Conservation (phyloP, 92 coral and sea anemone genomes). For the Parazoanthus swiftii region DNA sequence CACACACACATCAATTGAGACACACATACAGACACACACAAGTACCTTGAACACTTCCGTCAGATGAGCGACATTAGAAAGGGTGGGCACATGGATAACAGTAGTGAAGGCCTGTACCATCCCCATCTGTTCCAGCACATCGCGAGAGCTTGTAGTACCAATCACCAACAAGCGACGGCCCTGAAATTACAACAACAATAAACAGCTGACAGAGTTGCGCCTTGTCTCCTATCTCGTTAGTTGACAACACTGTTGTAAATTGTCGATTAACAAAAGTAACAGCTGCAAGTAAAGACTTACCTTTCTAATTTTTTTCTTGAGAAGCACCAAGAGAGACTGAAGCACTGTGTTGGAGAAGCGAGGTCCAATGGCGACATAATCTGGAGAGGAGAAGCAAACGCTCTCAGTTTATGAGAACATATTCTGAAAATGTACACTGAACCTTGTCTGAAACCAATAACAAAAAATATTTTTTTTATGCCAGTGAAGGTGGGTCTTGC, state of each 20-base stretch:
- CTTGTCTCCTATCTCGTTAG: too few relatives aligned
- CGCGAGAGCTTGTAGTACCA: slow-evolving; percentile 96
- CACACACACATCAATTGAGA: too few relatives aligned
- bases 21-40: background rate
- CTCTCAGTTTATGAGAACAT: background rate
- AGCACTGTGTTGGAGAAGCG: slow-evolving; percentile 96
- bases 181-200: slow-evolving; percentile 39
- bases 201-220: background rate
- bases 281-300: slow-evolving; percentile 32
- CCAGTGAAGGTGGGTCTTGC: too few relatives aligned
- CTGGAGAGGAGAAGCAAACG: slow-evolving; percentile 43
- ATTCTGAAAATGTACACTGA: too few relatives aligned
- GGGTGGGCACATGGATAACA: slow-evolving; percentile 83
- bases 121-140: slow-evolving; percentile 91
- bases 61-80: slow-evolving; percentile 72
- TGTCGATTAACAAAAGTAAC: background rate
- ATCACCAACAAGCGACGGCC: slow-evolving; percentile 88
- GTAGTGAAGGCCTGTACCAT: slow-evolving; percentile 87
- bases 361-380: slow-evolving; percentile 94
- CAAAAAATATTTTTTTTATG: too few relatives aligned
- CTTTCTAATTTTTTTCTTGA: slow-evolving; percentile 94
- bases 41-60: slow-evolving; percentile 73
- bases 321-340: slow-evolving; percentile 85
- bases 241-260: too few relatives aligned
- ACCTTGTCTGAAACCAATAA: background rate